Evolutionary conservation across 2,797 vertebrate species (phyloP).

Genomic region (Fistularia tabacaria): DNA sequence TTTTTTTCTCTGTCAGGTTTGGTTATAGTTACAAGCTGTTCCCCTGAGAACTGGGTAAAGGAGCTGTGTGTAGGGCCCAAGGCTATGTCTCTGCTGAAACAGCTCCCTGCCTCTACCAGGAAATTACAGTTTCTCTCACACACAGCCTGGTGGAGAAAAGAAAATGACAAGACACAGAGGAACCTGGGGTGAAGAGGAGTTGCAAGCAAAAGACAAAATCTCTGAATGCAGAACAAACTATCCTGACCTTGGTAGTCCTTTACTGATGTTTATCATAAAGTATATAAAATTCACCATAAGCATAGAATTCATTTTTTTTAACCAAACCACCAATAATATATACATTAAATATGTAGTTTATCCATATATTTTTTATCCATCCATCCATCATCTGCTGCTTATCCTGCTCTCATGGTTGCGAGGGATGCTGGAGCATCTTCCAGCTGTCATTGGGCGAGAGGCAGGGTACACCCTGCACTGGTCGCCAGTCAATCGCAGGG

Average conservation of each 20-base stretch:
- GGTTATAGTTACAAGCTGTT: constrained; percentile 46
- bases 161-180: constrained; percentile 30
- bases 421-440: too few relatives aligned
- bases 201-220: constrained; percentile 12
- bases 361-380: too few relatives aligned
- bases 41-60: constrained; percentile 43
- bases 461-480: too few relatives aligned
- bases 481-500: too few relatives aligned
- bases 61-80: constrained; percentile 52
- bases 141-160: constrained; percentile 29
- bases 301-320: too few relatives aligned
- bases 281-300: too few relatives aligned
- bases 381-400: too few relatives aligned
- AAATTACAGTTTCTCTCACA: constrained; percentile 49
- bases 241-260: not conserved
- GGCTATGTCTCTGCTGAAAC: constrained; percentile 49
- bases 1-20: constrained; percentile 47
- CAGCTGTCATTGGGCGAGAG: too few relatives aligned
- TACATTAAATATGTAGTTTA: too few relatives aligned
- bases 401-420: too few relatives aligned
- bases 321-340: too few relatives aligned
- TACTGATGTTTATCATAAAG: too few relatives aligned
- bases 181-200: constrained; percentile 24
- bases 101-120: constrained; percentile 38
- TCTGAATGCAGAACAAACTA: constrained; percentile 6